phyloP scores from a whole-genome alignment of 2,888 invertebrate species.

The Andrena trimmerana region DNA sequence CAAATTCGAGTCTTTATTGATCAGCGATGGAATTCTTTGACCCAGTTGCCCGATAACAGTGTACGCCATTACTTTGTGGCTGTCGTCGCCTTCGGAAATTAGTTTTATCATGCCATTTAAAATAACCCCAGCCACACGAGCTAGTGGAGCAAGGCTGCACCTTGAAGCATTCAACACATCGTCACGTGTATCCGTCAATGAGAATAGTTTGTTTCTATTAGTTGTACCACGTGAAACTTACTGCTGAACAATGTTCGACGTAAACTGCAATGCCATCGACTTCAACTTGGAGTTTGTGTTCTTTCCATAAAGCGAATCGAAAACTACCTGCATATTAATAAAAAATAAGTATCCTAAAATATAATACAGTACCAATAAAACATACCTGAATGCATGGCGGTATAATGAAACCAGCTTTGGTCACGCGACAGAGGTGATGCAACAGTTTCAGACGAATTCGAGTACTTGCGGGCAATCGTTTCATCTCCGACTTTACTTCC shows the following conservation, averaged over 20 bases:
- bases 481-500: conserved; percentile 88
- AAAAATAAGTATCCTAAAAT: conserved; percentile 26
- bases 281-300: conserved; percentile 94
- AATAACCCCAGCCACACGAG: conserved; percentile 90
- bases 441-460: conserved; percentile 94
- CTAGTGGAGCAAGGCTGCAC: conserved; percentile 88
- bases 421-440: conserved; percentile 92
- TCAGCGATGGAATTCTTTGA: conserved; percentile 87
- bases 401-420: conserved; percentile 90
- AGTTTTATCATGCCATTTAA: conserved; percentile 91
- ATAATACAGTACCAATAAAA: conserved; percentile 14
- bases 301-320: conserved; percentile 94
- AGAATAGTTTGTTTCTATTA: not conserved
- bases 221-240: conserved; percentile 85
- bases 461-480: conserved; percentile 92
- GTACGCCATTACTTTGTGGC: conserved; percentile 90
- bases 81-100: conserved; percentile 88
- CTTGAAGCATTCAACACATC: conserved; percentile 83
- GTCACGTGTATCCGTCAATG: not conserved
- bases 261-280: conserved; percentile 92
- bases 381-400: conserved; percentile 93
- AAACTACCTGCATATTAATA: conserved; percentile 88
- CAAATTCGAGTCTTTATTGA: conserved; percentile 89
- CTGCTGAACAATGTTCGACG: conserved; percentile 93
- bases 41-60: conserved; percentile 90